Percentiles rank a stretch among this genome's conserved stretches.
These are phyloP conservation scores for Notiomystis cincta DNA, from an alignment of 2,113 vertebrate species.

Conservation along the genomic window DNA sequence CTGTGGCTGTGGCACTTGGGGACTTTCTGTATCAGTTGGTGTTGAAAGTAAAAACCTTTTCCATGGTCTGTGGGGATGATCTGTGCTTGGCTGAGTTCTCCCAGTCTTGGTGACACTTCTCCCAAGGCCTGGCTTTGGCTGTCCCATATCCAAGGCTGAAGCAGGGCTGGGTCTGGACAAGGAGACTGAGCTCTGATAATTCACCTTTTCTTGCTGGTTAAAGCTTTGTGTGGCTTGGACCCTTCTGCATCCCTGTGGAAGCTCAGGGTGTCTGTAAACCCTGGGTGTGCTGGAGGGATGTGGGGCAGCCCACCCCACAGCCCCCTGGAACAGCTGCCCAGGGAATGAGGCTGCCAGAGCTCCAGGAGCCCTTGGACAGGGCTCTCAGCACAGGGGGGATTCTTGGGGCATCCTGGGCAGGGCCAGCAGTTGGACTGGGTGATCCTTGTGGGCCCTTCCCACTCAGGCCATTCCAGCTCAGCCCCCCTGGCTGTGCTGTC, in stretches of 20 bases:
- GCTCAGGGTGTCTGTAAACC: background rate
- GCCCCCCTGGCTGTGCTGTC: accelerated
- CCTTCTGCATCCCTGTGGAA: accelerated
- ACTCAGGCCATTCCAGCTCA: background rate
- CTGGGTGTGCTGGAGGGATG: background rate
- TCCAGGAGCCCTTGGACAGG: accelerated
- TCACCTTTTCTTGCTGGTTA: background rate
- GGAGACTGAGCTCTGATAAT: background rate
- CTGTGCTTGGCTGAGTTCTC: background rate
- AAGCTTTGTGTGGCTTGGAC: accelerated
- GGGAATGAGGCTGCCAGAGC: background rate
- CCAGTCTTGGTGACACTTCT: accelerated
- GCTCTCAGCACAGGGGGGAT: accelerated
- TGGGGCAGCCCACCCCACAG: background rate
- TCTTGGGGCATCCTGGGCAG: background rate
- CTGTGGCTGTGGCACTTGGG: background rate
- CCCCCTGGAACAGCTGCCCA: background rate
- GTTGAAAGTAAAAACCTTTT: background rate
- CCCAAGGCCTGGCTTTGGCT: background rate
- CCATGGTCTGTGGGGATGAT: accelerated
- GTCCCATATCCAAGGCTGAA: accelerated
- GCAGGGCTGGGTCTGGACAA: background rate
- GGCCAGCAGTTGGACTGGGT: background rate
- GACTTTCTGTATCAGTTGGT: background rate
- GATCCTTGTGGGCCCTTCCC: background rate